Evolutionary conservation across 2,797 vertebrate species (phyloP).

Genomic region (Acanthopagrus latus): DNA sequence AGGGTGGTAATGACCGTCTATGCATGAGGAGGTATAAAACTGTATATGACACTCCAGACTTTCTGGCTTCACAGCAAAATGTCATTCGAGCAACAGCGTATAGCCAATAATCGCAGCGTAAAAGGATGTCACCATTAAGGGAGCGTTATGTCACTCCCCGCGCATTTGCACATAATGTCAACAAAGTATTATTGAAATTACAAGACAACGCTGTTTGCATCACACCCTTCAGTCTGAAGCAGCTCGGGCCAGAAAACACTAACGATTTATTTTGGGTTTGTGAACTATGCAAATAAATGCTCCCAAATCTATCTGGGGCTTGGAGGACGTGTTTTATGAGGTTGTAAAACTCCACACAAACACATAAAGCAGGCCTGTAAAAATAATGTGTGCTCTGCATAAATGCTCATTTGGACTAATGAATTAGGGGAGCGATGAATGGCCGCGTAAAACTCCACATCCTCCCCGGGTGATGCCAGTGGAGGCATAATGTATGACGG

Average conservation of each 20-base stretch:
- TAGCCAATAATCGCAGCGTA: conserved; percentile 14
- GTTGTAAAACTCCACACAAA: conserved; percentile 85
- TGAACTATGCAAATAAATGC: conserved; percentile 85
- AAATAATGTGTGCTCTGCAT: conserved; percentile 83
- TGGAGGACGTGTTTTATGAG: conserved; percentile 84
- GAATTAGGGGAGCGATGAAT: conserved; percentile 81
- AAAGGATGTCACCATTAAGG: neutral
- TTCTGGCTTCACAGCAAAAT: neutral
- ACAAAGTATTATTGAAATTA: conserved; percentile 53
- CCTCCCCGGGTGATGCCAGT: conserved; percentile 68
- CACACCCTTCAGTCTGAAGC: conserved; percentile 37
- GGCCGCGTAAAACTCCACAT: conserved; percentile 71
- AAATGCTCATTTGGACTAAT: conserved; percentile 85
- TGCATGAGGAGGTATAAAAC: neutral
- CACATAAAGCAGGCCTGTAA: conserved; percentile 84
- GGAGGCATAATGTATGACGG: conserved; percentile 39
- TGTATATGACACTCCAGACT: neutral
- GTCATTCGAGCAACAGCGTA: neutral
- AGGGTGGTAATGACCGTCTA: neutral
- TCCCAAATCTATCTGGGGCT: conserved; percentile 84
- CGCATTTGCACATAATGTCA: conserved; percentile 37
- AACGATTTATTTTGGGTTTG: conserved; percentile 80
- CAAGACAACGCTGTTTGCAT: conserved; percentile 48
- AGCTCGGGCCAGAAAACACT: conserved; percentile 62
- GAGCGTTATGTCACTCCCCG: conserved; percentile 30